phyloP scores from a whole-genome alignment of 2,113 vertebrate species.

The Saguinus imperator region DNA sequence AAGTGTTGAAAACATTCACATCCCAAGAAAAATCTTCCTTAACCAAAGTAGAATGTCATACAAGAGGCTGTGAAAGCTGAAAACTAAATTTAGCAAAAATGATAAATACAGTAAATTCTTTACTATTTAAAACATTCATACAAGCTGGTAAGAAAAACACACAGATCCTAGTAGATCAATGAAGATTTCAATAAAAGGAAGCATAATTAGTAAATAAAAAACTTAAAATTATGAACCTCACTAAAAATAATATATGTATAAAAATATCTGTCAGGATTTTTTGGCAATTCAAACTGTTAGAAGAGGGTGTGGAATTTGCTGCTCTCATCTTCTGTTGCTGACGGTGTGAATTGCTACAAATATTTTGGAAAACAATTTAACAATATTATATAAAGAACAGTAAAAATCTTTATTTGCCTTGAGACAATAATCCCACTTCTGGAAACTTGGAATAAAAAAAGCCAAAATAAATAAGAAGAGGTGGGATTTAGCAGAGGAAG shows the following conservation, averaged over 20 bases:
- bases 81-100: not conserved
- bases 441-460: not conserved
- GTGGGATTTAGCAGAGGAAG: not conserved
- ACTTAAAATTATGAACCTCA: not conserved
- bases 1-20: not conserved
- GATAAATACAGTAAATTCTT: not conserved
- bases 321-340: not conserved
- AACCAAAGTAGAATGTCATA: not conserved
- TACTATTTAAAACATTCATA: not conserved
- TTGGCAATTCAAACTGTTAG: not conserved
- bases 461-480: conserved; percentile 10
- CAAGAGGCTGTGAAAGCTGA: not conserved
- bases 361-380: conserved; percentile 32
- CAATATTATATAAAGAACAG: not conserved
- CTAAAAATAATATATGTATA: not conserved
- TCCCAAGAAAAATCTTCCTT: not conserved
- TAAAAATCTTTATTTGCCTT: not conserved
- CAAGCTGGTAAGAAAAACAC: conserved; percentile 1
- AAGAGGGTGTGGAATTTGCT: not conserved
- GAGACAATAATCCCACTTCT: not conserved
- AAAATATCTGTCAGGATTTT: not conserved
- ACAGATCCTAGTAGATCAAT: not conserved
- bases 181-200: not conserved
- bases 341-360: not conserved
- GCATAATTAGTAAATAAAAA: not conserved